Base-by-base conservation (phyloP, 2,888 invertebrate species). In the Harpalus rubripes region DNA sequence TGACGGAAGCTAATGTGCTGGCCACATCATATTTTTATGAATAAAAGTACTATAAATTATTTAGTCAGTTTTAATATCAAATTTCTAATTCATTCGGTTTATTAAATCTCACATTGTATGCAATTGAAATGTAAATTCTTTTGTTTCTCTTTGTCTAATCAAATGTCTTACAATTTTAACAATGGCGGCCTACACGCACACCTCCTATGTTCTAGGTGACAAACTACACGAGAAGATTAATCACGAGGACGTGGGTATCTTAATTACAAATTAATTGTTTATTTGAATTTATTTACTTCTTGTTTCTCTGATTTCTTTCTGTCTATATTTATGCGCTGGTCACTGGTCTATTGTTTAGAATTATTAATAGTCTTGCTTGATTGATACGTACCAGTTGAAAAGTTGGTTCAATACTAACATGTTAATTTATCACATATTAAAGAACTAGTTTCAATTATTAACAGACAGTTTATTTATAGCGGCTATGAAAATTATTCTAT, bases 191-290 rank as follows among this genome's bases (percentile, higher is more conserved):
- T 32, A 68, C 68, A 15, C 68, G 1, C 8, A 26, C 68, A 68
- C 39, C 41, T 68, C 15, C 15, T 56, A 72, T 41, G 39, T 81
- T 81, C 61, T 22, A 10, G 39, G 15, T 26, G 68, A 68, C 68
- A 65, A 74, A 83, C 22, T 82, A 83, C 61, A 59, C 59, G 16
- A 41, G n/a, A 78, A 61, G 84, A 84, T 84, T 78, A 84, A 84
- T 84, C 78, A 65, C 65, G 16, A 18, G 1, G 26, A 52, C 78
- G 84, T 84, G 78, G 84, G 84, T 78, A 84, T 84, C 78, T 78
- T 84, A 84, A 84, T 84, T 78, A 84, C 78, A 63, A 78, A 84
- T 84, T 84, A 84, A 84, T 84, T 84, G 84, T 84, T 84, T 78
- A 65, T 84, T 84, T 78, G 78, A 56, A 84, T 84, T 78, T 78